Evolutionary conservation across 2,888 invertebrate genomes (phyloP), one percentile per base, ranked within the genome.

Genomic region (Strigamia maritima): DNA sequence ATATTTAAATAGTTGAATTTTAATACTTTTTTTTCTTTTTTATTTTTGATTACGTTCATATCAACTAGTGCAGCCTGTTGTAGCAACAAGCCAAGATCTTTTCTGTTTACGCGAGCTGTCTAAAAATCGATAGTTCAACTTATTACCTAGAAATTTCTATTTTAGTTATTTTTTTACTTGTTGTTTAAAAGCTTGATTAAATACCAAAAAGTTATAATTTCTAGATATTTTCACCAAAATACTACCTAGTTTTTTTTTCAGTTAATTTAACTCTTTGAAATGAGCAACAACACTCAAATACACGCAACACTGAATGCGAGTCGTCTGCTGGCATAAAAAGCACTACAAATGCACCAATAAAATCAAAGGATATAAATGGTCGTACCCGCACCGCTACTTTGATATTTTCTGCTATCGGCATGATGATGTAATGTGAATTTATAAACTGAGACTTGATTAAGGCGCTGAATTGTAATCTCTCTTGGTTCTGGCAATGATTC

Each of bases 371-470:
- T 84, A 84, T 85, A 82, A 89, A 89, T 79, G 89, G 89, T 26
- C 89, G 85, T 65, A 89, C 88, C 75, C 89, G 83, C 12, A 89
- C 89, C 3, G 89, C 89, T 22, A 89, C 89, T 82, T 87, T 86
- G 1, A 89, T 86, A 81, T 87, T 87, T 82, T 89, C 88, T 1
- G 80, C 86, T 16, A 60, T 35, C 28, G 78, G 78, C 78, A 78
- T 78, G 60, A 35, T 78, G 77, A 24, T 28, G 28, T 14, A 28
- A 28, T n/a, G 24, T 4, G 70, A 70, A 26, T 8, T 3, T 6
- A 28, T 28, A 14, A 12, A 70, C 14, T 10, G 35, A 35, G 12
- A 26, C 2, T 6, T 14, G n/a, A 14, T 70, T 14, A 70, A 70
- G n/a, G 4, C 10, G 8, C 26, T 28, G 2, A 14, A 16, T 14